Evolutionary conservation across 2,888 invertebrate genomes (phyloP), one percentile per base, ranked within the genome.

Genomic region (Synanthedon andrenaeformis): DNA sequence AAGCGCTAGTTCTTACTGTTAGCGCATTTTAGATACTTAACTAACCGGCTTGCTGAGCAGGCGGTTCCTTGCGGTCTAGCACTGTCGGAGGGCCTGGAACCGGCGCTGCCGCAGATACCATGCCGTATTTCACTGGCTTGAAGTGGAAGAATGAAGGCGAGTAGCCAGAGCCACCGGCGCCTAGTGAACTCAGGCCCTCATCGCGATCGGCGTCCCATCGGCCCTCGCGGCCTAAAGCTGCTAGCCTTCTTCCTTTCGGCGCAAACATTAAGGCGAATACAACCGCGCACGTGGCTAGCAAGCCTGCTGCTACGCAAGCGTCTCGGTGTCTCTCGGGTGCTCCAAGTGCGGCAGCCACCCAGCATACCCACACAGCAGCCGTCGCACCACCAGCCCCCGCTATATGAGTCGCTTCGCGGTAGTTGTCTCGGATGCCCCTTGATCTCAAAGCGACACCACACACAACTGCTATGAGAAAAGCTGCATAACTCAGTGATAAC

Each of bases 201-300:
- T 95, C 95, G 57, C 94, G 89, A 76, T 94, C 95, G 68, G 93
- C 94, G 60, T 93, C 91, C 79, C 93, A 93, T 59, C 94, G 91
- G 12, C 94, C 95, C 70, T 96, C 96, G 67, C 96, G 94, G 51
- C 97, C 97, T 89, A 97, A 92, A 51, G 96, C 96, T 1, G 96
- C 96, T 67, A 97, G 84, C 69, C 97, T 96, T 48, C 97, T 89
- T 41, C 97, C 96, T 85, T 95, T 97, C 41, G 97, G 94, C 84
- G 96, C 93, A 80, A 97, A 97, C 97, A 97, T 97, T 55, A 96
- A 92, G 64, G 96, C 90, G 81, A 97, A 96, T 53, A 96, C 93
- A 51, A 96, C 91, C 11, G 93, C 91, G 59, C 96, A 93, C 13
- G 95, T 96, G 54, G 94, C 91, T 51, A 96, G 91, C 62, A 97